Evolutionary conservation across 2,113 vertebrate genomes (phyloP), one percentile per base, ranked within the genome.

Genomic region (Pachycephala philippinensis): DNA sequence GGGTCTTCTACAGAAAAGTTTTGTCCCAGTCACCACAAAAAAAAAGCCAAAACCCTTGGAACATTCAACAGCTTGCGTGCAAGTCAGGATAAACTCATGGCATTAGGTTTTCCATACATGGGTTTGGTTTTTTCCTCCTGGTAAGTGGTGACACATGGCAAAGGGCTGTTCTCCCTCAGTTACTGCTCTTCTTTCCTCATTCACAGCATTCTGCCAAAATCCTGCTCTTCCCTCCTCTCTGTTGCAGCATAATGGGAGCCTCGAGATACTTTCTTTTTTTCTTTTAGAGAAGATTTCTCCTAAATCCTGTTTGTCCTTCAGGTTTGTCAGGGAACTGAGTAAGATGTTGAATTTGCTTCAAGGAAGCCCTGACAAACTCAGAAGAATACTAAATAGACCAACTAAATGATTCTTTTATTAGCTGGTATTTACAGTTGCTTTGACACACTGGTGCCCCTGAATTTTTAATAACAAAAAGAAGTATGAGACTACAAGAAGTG

Each of bases 201-300:
- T 81, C 15, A n/a, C 26, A 81, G 6, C 18, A 18, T 71, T 92
- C 28, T 85, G 13, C 16, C 15, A 74, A 52, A 65, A 69, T 61
- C 22, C 4, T 24, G 14, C 37, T 50, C 35, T 74, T 72, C 40
- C 7, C 5, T 74, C 24, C 9, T 72, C 21, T 54, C 39, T 68
- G 1, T 68, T 85, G 20, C 0, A 0, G 54, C 5, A 1, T 39
- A 49, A 28, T 2, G 2, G 27, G 53, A 92, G 10, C 31, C 17
- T 23, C 18, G 6, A 65, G 15, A 24, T 33, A 17, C 1, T 56
- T 30, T 7, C 1, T 47, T 52, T 68, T 53, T 13, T 68, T 74
- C 27, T 68, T 68, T 30, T 22, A 63, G 30, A 50, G 26, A 37
- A 9, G 7, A 2, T n/a, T 88, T 77, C 39, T 82, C 20, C n/a